Evolutionary conservation across 1,140 invertebrate species (phyloP).

Genomic region (Frieseomelitta varia): DNA sequence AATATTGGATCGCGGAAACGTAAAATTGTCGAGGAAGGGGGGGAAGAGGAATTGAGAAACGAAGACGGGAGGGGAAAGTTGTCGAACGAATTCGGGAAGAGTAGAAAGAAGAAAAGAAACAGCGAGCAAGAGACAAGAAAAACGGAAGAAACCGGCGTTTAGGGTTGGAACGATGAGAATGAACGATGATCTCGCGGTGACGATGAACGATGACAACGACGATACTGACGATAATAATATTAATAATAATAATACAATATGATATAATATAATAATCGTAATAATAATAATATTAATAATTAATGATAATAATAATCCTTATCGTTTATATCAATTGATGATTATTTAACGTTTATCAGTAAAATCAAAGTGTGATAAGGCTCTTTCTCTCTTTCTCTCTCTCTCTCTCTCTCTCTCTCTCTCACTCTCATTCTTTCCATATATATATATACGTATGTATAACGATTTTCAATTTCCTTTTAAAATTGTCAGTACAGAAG

Average conservation of each 20-base stretch:
- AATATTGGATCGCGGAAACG: no score
- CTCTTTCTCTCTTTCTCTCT: slow-evolving; percentile 31
- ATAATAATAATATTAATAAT: slow-evolving; percentile 43
- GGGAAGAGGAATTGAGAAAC: neutral
- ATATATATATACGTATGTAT: slow-evolving; percentile 27
- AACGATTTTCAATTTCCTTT: slow-evolving; percentile 47
- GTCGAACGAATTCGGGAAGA: neutral
- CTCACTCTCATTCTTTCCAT: neutral
- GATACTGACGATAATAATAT: slow-evolving; percentile 47
- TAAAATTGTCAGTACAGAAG: neutral
- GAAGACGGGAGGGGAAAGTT: neutral
- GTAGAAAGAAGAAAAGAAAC: neutral
- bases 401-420: neutral
- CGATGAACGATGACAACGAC: slow-evolving; percentile 36
- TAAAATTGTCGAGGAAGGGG: no score
- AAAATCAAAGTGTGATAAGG: slow-evolving; percentile 54
- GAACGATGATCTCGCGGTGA: slow-evolving; percentile 28
- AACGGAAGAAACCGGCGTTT: neutral
- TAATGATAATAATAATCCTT: slow-evolving; percentile 50
- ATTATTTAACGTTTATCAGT: slow-evolving; percentile 55
- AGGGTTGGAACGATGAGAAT: slow-evolving; percentile 14
- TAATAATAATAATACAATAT: slow-evolving; percentile 48
- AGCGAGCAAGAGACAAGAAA: neutral
- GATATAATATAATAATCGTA: slow-evolving; percentile 52
- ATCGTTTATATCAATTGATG: slow-evolving; percentile 47